Evolutionary conservation across 2,113 vertebrate species (phyloP).

Genomic region (Dasyornis broadbenti): DNA sequence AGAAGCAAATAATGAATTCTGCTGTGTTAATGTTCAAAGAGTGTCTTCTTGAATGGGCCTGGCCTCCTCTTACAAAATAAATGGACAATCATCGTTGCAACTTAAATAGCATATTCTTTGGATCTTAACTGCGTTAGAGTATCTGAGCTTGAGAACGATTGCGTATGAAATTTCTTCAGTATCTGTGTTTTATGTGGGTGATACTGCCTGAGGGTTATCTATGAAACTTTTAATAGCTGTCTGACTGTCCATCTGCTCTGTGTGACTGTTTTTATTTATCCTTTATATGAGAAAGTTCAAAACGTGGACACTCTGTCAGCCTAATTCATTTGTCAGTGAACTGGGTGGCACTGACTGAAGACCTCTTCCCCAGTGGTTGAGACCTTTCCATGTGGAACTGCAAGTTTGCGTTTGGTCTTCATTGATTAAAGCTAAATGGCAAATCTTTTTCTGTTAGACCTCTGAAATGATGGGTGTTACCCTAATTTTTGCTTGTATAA

Average conservation of each 20-base stretch:
- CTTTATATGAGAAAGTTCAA: background rate
- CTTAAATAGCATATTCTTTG: background rate
- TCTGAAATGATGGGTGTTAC: background rate
- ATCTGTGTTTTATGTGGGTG: background rate
- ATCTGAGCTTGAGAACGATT: background rate
- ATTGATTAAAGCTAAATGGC: background rate
- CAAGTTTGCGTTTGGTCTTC: background rate
- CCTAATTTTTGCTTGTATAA: background rate
- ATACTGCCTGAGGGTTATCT: background rate
- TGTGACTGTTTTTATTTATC: background rate
- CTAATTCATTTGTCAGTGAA: background rate
- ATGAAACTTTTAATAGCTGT: background rate
- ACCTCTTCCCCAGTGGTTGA: background rate
- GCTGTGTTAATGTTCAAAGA: background rate
- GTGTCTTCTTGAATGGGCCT: background rate
- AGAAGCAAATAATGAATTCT: slow-evolving; percentile 36
- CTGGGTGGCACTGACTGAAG: background rate
- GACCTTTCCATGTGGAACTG: background rate
- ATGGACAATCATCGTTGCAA: background rate
- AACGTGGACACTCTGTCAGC: background rate
- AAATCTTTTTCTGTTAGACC: background rate
- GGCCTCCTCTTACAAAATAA: background rate
- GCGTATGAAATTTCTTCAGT: background rate
- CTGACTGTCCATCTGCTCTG: background rate
- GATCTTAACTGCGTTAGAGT: background rate